phyloP scores from a whole-genome alignment of 2,888 invertebrate species.

The Chymomyza caudatula region DNA sequence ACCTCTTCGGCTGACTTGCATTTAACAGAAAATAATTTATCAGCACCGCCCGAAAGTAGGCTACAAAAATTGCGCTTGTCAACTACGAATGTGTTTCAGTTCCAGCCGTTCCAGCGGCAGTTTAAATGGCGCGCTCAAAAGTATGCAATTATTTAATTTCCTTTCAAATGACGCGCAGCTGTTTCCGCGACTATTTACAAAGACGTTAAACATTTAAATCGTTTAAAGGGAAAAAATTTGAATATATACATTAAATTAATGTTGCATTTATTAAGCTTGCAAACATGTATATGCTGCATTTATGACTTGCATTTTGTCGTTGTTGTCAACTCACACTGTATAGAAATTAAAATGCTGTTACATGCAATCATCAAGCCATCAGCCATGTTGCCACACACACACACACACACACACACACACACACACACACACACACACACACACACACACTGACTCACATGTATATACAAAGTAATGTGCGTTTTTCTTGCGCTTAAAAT shows the following conservation, averaged over 20 bases:
- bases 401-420: not conserved
- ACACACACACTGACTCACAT: not conserved
- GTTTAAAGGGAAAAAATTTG: not conserved
- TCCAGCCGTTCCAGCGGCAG: not conserved
- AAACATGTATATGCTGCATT: not conserved
- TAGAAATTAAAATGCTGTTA: constrained; percentile 5
- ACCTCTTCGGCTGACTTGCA: too few species aligned
- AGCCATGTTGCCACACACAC: not conserved
- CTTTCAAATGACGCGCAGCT: not conserved
- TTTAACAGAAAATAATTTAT: too few species aligned
- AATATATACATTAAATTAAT: not conserved
- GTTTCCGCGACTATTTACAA: not conserved
- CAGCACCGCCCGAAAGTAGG: too few species aligned
- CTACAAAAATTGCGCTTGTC: too few species aligned
- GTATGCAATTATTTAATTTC: not conserved
- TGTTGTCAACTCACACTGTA: not conserved
- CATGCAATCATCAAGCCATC: constrained; percentile 7
- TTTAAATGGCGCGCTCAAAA: not conserved
- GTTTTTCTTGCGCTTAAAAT: not conserved
- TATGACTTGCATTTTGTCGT: not conserved
- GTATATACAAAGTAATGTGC: not conserved
- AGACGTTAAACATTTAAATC: not conserved
- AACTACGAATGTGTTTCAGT: not conserved
- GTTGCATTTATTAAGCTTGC: not conserved
- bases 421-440: not conserved